Conservation (phyloP, 2,797 vertebrate species). For the Somateria mollissima region DNA sequence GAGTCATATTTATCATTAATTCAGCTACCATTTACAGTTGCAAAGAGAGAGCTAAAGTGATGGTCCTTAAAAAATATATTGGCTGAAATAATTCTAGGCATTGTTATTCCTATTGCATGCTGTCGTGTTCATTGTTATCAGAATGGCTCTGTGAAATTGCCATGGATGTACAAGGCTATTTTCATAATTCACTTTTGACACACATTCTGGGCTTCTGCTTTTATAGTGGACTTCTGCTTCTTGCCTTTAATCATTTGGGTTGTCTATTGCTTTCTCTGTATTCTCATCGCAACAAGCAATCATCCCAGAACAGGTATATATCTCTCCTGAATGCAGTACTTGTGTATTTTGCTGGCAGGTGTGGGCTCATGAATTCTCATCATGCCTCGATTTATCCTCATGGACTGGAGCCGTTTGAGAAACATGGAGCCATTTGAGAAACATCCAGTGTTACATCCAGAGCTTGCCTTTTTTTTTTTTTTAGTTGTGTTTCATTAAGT, state of each 20-base stretch:
- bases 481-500: background rate
- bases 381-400: background rate
- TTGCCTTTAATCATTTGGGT: background rate
- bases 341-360: background rate
- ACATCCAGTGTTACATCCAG: background rate
- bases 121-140: background rate
- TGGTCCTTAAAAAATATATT: background rate
- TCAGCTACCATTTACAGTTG: background rate
- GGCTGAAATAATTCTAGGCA: background rate
- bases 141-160: slow-evolving; percentile 13
- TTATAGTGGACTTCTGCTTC: slow-evolving; percentile 2
- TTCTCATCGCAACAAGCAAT: background rate
- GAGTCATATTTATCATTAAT: background rate
- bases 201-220: background rate
- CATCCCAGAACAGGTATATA: background rate
- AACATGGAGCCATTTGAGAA: background rate
- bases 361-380: background rate
- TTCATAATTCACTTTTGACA: slow-evolving; percentile 49
- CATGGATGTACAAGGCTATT: background rate
- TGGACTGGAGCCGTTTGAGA: background rate
- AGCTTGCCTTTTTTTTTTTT: background rate
- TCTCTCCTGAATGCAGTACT: background rate
- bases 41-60: slow-evolving; percentile 8
- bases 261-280: background rate
- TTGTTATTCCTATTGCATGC: slow-evolving; percentile 14